A percentile compares a stretch with the other conserved stretches of the same genome.
Conservation (phyloP, 2,888 invertebrate genomes). For the Drosophila austrosaltans region DNA sequence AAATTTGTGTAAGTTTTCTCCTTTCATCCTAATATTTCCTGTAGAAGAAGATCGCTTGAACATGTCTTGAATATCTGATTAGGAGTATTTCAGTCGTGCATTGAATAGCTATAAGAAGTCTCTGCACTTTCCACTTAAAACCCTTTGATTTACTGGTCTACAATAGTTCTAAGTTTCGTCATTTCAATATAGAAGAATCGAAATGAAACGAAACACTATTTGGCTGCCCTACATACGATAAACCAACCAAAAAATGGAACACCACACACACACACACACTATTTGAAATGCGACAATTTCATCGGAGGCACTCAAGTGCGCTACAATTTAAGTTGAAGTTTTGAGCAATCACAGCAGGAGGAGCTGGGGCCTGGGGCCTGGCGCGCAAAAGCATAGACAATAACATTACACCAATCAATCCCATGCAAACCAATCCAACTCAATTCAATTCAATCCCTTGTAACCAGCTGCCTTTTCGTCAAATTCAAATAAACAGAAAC, state of each 20-base stretch:
- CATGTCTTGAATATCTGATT: neutral
- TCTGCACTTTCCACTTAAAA: constrained; percentile 2
- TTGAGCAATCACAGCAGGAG: constrained; percentile 34
- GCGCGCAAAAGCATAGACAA: constrained; percentile 6
- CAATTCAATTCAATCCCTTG: constrained; percentile 58
- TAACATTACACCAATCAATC: constrained; percentile 50
- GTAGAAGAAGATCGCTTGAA: neutral
- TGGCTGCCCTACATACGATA: constrained; percentile 7
- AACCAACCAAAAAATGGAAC: constrained; percentile 1
- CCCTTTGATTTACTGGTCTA: constrained; percentile 4
- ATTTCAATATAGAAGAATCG: neutral
- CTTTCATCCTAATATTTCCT: constrained; percentile 6
- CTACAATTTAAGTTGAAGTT: constrained; percentile 8
- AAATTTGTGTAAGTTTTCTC: neutral
- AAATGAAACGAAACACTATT: constrained; percentile 2
- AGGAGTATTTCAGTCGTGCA: neutral
- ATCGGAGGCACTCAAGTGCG: constrained; percentile 46
- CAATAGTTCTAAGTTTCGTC: neutral
- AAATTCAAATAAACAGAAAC: constrained; percentile 71
- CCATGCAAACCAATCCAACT: constrained; percentile 40
- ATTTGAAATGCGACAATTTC: constrained; percentile 76
- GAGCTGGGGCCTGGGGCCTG: neutral
- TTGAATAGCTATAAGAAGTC: neutral
- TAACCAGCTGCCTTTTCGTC: constrained; percentile 75
- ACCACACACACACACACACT: neutral